These are phyloP conservation scores for Leptonema lineaticorne DNA, from an alignment of 1,140 invertebrate species.

Conservation along the genomic window DNA sequence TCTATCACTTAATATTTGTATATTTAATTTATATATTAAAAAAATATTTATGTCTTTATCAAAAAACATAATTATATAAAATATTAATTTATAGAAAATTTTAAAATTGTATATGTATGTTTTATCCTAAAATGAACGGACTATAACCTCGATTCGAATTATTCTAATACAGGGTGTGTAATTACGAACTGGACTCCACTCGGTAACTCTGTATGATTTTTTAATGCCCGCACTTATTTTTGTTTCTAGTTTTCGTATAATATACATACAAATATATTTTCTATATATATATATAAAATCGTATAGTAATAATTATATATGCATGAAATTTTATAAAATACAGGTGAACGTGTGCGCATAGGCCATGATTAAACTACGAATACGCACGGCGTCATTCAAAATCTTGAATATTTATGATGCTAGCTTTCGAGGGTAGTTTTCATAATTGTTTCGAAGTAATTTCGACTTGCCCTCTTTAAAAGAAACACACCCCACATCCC, in stretches of 20 bases:
- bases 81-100: no score
- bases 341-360: not conserved
- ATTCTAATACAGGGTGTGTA: conserved; percentile 29
- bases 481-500: no score
- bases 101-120: no score
- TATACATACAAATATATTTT: no score
- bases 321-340: not conserved
- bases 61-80: no score
- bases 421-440: conserved; percentile 37
- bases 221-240: conserved; percentile 33
- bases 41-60: no score
- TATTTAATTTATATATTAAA: no score
- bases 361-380: conserved; percentile 4
- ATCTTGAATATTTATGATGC: conserved; percentile 36
- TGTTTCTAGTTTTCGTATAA: conserved; percentile 23
- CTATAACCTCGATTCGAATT: conserved; percentile 10
- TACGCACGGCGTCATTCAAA: not conserved
- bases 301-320: not conserved
- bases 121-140: conserved; percentile 2
- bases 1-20: no score
- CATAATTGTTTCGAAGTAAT: conserved; percentile 34
- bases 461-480: conserved; percentile 13
- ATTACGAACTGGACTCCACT: conserved; percentile 35
- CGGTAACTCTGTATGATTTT: conserved; percentile 37
- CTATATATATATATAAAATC: no score